These are phyloP conservation scores for Lophotriccus pileatus DNA, from an alignment of 2,797 vertebrate species.

Conservation along the genomic window DNA sequence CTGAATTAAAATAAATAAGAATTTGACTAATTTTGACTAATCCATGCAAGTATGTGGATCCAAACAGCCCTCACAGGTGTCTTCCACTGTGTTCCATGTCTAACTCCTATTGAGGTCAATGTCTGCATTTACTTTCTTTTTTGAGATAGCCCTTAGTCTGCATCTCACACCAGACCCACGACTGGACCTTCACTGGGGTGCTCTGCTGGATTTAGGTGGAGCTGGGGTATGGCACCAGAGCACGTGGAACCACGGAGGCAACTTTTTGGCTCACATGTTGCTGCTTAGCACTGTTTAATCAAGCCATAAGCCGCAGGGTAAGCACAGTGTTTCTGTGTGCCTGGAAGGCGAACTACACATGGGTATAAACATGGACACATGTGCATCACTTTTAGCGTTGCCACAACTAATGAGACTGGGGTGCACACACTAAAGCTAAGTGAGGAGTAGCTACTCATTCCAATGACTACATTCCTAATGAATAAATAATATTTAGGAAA, in stretches of 20 bases:
- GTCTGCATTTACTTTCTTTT: neutral
- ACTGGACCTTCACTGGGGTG: neutral
- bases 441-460: neutral
- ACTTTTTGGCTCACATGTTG: neutral
- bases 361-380: neutral
- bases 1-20: neutral
- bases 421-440: neutral
- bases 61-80: neutral
- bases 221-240: neutral
- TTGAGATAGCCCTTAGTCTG: neutral
- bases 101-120: neutral
- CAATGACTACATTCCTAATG: neutral
- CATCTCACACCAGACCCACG: neutral
- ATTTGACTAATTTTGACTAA: neutral
- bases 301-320: neutral
- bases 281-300: neutral
- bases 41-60: neutral
- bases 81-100: neutral
- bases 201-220: neutral
- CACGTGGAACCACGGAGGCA: accelerated
- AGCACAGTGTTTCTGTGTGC: neutral
- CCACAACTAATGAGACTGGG: neutral
- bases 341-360: neutral
- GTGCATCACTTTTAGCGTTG: neutral
- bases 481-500: constrained; percentile 50